Base-by-base conservation (phyloP, 2,888 invertebrate species). In the Calameuta pallipes region DNA sequence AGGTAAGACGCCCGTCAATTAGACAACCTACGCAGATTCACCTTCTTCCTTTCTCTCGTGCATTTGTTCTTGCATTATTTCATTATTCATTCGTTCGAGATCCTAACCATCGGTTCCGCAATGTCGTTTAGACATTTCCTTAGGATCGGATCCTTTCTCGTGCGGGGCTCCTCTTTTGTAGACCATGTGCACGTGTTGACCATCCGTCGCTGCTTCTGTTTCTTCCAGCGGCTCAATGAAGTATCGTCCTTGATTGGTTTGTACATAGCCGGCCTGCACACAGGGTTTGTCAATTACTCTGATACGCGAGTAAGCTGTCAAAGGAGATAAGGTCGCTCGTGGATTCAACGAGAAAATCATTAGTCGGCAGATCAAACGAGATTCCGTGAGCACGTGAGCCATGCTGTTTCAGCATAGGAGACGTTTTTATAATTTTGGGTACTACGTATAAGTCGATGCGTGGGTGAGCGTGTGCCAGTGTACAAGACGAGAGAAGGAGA, bases 181-280 rank as follows among this genome's bases (percentile, higher is more conserved):
- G 23, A 94, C 90, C 70, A 94, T 87, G 85, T 95, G 95, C 35
- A 94, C 91, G 82, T 94, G 94, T 78, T 93, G 93, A 1, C 93
- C 92, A 36, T 92, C 87, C 73, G 85, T 83, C 81, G 92, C 92
- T 23, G 93, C 91, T 75, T 89, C 87, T 80, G 93, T 92, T 69
- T 93, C 92, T 77, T 92, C 89, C 69, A 94, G 88, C 11, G 95
- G 95, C 87, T 95, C 94, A 78, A 95, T 93, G 84, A 94, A 94
- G 88, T 93, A 94, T 79, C 93, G 92, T 37, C 92, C 92, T 33
- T 92, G 90, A 80, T 92, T 87, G 3, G 93, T 91, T 79, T 92
- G 90, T 78, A 95, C 89, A 85, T 94, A 93, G 36, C 94, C 94
- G 78, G 92, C 93, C 94, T 93, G 82, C 79, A 87, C 9, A 9